Conservation (phyloP, 2,888 invertebrate genomes). For the Caenorhabditis angaria region DNA sequence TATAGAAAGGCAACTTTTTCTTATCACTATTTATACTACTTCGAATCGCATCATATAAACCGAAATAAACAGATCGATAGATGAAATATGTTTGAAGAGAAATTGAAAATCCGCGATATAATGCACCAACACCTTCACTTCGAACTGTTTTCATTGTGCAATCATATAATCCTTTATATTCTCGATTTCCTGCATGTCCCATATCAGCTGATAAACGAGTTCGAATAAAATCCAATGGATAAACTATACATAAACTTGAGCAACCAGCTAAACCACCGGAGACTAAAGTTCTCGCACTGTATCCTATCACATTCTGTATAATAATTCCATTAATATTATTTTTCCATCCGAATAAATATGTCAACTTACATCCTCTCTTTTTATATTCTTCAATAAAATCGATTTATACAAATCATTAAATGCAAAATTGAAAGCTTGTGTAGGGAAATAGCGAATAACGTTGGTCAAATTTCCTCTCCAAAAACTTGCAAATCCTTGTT, state of each 20-base stretch:
- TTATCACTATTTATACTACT: constrained; percentile 79
- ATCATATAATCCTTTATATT: constrained; percentile 58
- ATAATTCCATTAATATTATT: too few relatives aligned
- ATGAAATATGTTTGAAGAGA: constrained; percentile 81
- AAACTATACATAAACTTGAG: constrained; percentile 58
- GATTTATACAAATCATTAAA: constrained; percentile 61
- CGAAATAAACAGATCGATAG: constrained; percentile 93
- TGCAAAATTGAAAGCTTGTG: constrained; percentile 61
- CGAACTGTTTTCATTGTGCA: constrained; percentile 78
- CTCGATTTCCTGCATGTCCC: constrained; percentile 45
- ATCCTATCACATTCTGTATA: constrained; percentile 48
- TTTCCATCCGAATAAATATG: too few relatives aligned
- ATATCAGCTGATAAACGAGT: constrained; percentile 57
- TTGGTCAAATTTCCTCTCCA: constrained; percentile 61
- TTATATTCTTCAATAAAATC: constrained; percentile 44
- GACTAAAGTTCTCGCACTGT: constrained; percentile 48
- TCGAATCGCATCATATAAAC: constrained; percentile 92
- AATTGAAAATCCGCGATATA: constrained; percentile 91
- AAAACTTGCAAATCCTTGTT: constrained; percentile 57
- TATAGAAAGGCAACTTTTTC: constrained; percentile 84
- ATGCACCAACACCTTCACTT: constrained; percentile 83
- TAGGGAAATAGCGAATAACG: constrained; percentile 58
- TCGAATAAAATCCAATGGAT: constrained; percentile 58
- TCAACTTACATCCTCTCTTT: constrained; percentile 43
- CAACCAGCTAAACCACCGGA: constrained; percentile 61